These are phyloP conservation scores for Arrhopalites spinosus DNA, from an alignment of 2,888 invertebrate genomes.

Conservation along the genomic window DNA sequence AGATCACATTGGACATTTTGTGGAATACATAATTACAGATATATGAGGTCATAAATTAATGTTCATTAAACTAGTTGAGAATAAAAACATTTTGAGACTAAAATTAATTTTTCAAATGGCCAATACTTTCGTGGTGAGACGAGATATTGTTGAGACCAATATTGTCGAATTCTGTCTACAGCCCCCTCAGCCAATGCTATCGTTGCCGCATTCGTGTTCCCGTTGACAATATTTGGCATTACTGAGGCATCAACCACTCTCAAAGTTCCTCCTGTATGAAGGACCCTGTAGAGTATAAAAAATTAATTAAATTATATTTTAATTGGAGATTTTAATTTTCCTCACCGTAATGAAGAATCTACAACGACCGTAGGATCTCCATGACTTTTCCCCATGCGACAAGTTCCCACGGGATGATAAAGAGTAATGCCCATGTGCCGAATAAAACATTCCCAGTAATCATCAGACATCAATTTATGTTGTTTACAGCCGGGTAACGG, in stretches of 20 bases:
- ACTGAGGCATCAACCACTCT: conserved; percentile 61
- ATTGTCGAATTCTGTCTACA: neutral
- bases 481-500: conserved; percentile 53
- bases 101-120: neutral
- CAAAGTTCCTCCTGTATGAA: conserved; percentile 45
- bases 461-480: conserved; percentile 63
- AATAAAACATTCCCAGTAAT: conserved; percentile 70
- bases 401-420: conserved; percentile 69
- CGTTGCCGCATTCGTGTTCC: conserved; percentile 47
- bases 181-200: conserved; percentile 37
- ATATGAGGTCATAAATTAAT: neutral
- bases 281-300: conserved; percentile 3
- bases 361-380: conserved; percentile 50
- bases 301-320: neutral
- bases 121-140: neutral
- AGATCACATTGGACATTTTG: neutral
- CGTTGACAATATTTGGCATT: conserved; percentile 42
- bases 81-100: neutral
- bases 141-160: neutral
- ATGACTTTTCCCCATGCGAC: conserved; percentile 65
- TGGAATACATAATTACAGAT: neutral
- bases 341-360: conserved; percentile 50
- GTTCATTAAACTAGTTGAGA: neutral
- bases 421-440: conserved; percentile 70
- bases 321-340: neutral